phyloP scores from a whole-genome alignment of 2,113 vertebrate genomes.

The Apaloderma vittatum region DNA sequence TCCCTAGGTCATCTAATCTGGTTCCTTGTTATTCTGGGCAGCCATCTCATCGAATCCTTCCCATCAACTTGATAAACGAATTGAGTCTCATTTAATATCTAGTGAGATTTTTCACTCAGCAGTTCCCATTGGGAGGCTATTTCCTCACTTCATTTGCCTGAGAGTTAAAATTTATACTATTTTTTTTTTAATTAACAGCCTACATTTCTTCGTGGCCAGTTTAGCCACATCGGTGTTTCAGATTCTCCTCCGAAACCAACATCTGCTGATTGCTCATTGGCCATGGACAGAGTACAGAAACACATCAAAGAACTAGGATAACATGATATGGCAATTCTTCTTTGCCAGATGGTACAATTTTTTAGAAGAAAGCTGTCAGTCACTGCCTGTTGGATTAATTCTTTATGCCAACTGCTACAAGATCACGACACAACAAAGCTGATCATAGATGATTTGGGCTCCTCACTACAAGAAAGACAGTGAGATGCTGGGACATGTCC shows the following conservation, averaged over 20 bases:
- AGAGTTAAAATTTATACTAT: neutral
- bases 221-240: neutral
- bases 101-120: neutral
- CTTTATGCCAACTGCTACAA: neutral
- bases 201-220: neutral
- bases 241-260: neutral
- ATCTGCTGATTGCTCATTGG: neutral
- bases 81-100: neutral
- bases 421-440: neutral
- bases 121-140: neutral
- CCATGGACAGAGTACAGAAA: neutral
- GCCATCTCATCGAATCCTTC: neutral
- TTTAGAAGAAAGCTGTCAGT: conserved; percentile 23
- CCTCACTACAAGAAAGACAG: no score
- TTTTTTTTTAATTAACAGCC: neutral
- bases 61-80: neutral
- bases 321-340: neutral
- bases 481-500: no score
- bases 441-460: neutral
- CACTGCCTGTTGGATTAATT: conserved; percentile 11
- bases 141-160: neutral
- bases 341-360: conserved; percentile 33
- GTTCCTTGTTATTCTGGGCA: neutral
- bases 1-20: neutral
- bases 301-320: neutral